phyloP scores from a whole-genome alignment of 2,888 invertebrate species.

The Cantharis rustica region DNA sequence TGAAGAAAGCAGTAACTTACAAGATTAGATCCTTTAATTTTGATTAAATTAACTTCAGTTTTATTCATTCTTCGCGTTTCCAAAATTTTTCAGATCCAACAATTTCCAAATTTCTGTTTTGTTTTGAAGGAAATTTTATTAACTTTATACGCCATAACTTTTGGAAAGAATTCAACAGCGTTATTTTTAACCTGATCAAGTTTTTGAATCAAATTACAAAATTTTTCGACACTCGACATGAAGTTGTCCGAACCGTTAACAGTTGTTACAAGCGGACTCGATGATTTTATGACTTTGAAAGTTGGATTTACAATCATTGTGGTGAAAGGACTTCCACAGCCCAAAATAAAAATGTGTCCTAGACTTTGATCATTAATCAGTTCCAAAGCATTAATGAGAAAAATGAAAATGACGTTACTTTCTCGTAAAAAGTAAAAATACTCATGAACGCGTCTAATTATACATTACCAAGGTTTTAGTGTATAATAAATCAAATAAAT shows the following conservation, averaged over 20 bases:
- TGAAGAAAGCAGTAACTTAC: too few species aligned
- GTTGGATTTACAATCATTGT: neutral
- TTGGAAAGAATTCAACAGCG: neutral
- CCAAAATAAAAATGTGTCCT: neutral
- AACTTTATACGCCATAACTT: neutral
- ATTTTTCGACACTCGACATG: neutral
- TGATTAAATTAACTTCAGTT: too few species aligned
- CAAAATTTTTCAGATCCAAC: too few species aligned
- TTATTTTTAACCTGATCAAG: neutral
- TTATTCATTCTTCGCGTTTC: too few species aligned
- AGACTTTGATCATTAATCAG: neutral
- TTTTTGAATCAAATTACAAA: neutral
- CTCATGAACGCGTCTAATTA: constrained; percentile 6
- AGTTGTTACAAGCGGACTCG: neutral
- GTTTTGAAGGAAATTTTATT: neutral
- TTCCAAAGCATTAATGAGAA: neutral
- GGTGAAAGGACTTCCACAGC: neutral
- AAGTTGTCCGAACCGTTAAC: neutral
- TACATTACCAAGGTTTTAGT: constrained; percentile 8
- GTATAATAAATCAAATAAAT: constrained; percentile 20
- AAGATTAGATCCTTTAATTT: too few species aligned
- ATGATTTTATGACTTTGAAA: neutral
- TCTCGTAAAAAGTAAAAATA: neutral
- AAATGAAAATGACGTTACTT: neutral
- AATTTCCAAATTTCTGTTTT: neutral